Conservation (phyloP, 2,797 vertebrate genomes). For the Myripristis murdjan region DNA sequence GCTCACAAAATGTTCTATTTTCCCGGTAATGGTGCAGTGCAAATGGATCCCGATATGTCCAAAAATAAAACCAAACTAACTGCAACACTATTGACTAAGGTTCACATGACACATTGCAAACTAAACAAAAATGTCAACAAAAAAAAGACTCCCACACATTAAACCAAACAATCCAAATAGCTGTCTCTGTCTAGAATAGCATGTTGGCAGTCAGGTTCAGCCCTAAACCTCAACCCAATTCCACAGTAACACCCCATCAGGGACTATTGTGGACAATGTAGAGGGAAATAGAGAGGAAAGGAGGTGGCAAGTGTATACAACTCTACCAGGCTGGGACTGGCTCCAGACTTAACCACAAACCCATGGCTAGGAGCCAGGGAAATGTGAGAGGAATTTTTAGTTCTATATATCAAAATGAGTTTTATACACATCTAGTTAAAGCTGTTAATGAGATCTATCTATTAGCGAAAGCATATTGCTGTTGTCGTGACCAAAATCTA, state of each 20-base stretch:
- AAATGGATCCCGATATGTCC: conserved; percentile 10
- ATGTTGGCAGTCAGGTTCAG: no score
- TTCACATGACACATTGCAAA: no score
- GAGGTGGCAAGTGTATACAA: no score
- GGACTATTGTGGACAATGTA: neutral
- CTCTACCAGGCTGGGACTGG: conserved; percentile 8
- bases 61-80: no score
- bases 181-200: no score
- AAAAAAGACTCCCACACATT: no score
- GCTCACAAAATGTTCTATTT: conserved; percentile 3
- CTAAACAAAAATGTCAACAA: no score
- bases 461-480: conserved; percentile 33
- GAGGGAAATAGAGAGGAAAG: neutral
- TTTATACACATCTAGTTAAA: conserved; percentile 15
- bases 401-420: conserved; percentile 36
- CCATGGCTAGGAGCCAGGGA: conserved; percentile 14
- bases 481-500: conserved; percentile 30
- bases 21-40: neutral
- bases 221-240: neutral
- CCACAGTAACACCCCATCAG: neutral
- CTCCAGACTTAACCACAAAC: conserved; percentile 23
- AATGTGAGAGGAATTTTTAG: conserved; percentile 2
- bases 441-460: conserved; percentile 19
- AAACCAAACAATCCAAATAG: no score
- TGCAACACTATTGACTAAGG: no score